A percentile compares a stretch with the other conserved stretches of the same genome.
Evolutionary conservation across 2,797 vertebrate genomes (phyloP).

Genomic region (Oophaga sylvatica): DNA sequence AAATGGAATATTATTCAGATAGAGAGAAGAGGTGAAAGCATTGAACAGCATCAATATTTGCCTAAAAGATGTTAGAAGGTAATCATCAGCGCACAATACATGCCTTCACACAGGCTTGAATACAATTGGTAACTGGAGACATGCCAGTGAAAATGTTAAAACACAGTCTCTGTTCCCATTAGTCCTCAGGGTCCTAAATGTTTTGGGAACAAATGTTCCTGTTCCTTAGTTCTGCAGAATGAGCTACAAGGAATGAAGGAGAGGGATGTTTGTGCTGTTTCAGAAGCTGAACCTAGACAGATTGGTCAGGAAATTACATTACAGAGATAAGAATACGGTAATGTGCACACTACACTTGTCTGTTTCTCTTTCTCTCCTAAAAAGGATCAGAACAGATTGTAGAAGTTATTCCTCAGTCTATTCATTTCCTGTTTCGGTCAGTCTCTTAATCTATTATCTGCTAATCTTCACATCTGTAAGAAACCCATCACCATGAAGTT

Average conservation of each 20-base stretch:
- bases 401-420: neutral
- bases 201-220: slow-evolving; percentile 58
- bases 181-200: slow-evolving; percentile 59
- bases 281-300: slow-evolving; percentile 36
- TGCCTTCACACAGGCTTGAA: slow-evolving; percentile 21
- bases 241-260: slow-evolving; percentile 43
- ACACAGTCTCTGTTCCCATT: slow-evolving; percentile 55
- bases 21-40: neutral
- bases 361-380: neutral
- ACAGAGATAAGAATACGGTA: slow-evolving; percentile 3
- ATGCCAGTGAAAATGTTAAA: slow-evolving; percentile 33
- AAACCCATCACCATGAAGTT: neutral
- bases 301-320: slow-evolving; percentile 9
- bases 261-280: slow-evolving; percentile 37
- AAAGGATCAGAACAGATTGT: neutral
- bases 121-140: slow-evolving; percentile 48
- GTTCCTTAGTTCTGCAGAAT: slow-evolving; percentile 43
- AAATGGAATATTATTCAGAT: neutral
- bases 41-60: neutral
- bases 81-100: slow-evolving; percentile 22
- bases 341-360: slow-evolving; percentile 1
- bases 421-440: neutral
- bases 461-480: neutral
- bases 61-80: neutral
- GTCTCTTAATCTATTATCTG: neutral